Conservation (phyloP, 2,888 invertebrate genomes). For the Caenorhabditis sp. region DNA sequence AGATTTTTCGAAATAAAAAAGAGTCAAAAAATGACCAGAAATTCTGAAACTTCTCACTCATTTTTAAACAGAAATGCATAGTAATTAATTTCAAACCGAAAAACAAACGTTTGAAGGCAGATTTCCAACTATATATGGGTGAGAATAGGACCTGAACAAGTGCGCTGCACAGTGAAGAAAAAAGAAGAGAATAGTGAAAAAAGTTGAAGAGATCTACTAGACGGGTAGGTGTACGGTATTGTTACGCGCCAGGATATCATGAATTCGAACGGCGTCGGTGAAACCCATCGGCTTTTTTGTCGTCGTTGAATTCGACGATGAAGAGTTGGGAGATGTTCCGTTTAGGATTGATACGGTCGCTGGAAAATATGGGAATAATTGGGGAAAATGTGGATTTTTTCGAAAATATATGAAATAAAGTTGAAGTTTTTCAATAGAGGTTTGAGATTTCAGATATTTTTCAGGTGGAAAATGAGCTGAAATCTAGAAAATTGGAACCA, state of each 20-base stretch:
- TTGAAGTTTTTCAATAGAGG: background rate
- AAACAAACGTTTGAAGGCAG: too few relatives aligned
- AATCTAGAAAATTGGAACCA: too few relatives aligned
- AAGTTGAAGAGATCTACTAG: background rate
- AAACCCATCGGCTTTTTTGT: conserved; percentile 52
- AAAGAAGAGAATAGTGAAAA: background rate
- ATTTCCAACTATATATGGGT: too few relatives aligned
- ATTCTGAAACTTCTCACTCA: background rate
- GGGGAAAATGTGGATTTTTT: too few relatives aligned
- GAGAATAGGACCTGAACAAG: too few relatives aligned
- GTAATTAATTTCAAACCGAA: background rate
- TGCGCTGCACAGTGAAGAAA: too few relatives aligned
- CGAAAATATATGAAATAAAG: too few relatives aligned
- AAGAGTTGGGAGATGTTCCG: conserved; percentile 6
- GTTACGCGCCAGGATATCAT: conserved; percentile 44
- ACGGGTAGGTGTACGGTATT: conserved; percentile 27
- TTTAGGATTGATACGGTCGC: background rate
- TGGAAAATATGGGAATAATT: too few relatives aligned
- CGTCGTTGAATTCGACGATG: conserved; percentile 38
- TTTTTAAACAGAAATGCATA: background rate
- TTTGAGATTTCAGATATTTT: too few relatives aligned
- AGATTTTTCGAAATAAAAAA: too few relatives aligned
- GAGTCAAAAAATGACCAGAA: conserved; percentile 7
- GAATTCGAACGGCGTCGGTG: conserved; percentile 57
- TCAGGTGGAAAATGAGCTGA: too few relatives aligned